Conservation (phyloP, 2,113 vertebrate genomes). For the Andinoacara biseriatus region DNA sequence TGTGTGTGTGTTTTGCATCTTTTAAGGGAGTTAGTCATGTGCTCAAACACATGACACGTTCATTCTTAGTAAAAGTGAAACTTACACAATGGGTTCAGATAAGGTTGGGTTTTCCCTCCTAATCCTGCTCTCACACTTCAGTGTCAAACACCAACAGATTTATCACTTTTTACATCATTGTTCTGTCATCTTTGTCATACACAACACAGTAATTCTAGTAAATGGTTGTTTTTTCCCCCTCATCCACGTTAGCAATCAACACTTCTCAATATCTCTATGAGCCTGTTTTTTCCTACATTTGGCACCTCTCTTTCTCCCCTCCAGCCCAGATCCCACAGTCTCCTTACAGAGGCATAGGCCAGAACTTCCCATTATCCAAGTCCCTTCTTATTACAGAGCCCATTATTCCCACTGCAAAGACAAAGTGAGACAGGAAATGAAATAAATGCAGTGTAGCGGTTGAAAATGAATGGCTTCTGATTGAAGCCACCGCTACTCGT, state of each 20-base stretch:
- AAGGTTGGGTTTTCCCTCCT: not conserved
- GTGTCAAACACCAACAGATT: not conserved
- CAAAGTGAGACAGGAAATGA: constrained; percentile 79
- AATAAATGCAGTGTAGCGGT: constrained; percentile 68
- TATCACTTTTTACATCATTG: not conserved
- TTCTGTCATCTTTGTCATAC: not conserved
- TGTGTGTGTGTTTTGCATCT: constrained; percentile 15
- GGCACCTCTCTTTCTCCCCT: constrained; percentile 9
- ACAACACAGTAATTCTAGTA: constrained; percentile 6
- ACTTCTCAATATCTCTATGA: constrained; percentile 42
- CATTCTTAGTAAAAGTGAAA: constrained; percentile 40
- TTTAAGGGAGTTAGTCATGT: constrained; percentile 22
- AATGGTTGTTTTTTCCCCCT: constrained; percentile 10
- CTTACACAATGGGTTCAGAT: constrained; percentile 12
- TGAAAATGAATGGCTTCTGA: constrained; percentile 76
- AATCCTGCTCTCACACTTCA: not conserved
- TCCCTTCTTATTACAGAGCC: constrained; percentile 68
- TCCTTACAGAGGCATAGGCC: constrained; percentile 59
- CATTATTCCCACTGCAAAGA: constrained; percentile 72
- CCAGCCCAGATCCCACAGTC: constrained; percentile 61
- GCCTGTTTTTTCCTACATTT: constrained; percentile 52
- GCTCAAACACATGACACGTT: constrained; percentile 46
- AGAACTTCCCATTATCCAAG: constrained; percentile 69
- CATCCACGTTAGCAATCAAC: constrained; percentile 29
- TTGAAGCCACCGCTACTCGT: constrained; percentile 61